Conservation (phyloP, 1,140 invertebrate species). For the Megathymus violae region DNA sequence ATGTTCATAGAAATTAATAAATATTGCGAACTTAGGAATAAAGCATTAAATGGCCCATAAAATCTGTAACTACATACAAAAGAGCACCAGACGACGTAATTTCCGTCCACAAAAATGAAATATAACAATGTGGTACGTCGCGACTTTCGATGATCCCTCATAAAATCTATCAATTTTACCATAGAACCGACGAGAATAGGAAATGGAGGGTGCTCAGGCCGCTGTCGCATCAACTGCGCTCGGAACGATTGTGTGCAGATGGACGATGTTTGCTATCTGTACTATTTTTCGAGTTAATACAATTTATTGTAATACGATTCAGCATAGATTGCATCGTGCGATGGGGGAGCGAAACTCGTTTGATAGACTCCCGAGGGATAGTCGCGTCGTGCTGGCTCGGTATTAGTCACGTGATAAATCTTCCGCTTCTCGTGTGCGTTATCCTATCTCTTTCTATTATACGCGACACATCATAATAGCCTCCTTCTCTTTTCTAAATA, state of each 20-base stretch:
- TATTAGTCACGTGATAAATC: conserved; percentile 83
- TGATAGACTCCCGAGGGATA: conserved; percentile 79
- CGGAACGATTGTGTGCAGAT: conserved; percentile 78
- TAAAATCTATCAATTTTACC: conserved; percentile 79
- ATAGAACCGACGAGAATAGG: conserved; percentile 58
- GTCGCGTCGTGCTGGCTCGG: conserved; percentile 70
- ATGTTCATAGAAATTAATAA: conserved; percentile 19
- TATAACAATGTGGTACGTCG: conserved; percentile 72
- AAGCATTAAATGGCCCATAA: conserved; percentile 46
- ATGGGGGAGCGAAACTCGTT: conserved; percentile 81
- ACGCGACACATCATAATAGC: conserved; percentile 52
- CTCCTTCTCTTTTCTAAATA: conserved; percentile 67
- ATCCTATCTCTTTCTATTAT: conserved; percentile 65
- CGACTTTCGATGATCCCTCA: conserved; percentile 78
- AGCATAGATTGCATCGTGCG: conserved; percentile 82
- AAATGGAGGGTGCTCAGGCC: conserved; percentile 62
- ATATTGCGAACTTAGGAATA: conserved; percentile 33
- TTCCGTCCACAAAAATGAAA: conserved; percentile 77
- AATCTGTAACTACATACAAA: conserved; percentile 60
- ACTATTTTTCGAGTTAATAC: conserved; percentile 83
- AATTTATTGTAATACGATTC: conserved; percentile 84
- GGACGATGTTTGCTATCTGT: conserved; percentile 82
- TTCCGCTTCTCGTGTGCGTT: conserved; percentile 59
- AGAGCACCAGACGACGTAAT: conserved; percentile 68
- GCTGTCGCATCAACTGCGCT: conserved; percentile 55